phyloP scores from a whole-genome alignment of 1,140 invertebrate genomes.

The Eueides isabella region DNA sequence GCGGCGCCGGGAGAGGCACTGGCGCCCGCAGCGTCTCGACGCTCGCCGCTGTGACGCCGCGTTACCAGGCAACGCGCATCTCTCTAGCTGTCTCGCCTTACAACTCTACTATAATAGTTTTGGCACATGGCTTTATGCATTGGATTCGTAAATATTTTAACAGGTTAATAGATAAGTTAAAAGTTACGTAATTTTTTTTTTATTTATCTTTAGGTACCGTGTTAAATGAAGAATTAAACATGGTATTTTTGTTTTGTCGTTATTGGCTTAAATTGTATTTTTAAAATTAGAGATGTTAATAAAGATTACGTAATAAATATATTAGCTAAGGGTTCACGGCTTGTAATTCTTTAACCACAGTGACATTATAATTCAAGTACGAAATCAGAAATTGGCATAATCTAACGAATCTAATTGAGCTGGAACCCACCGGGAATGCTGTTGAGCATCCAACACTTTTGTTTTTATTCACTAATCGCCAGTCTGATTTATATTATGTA shows the following conservation, averaged over 20 bases:
- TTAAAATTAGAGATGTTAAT: background rate
- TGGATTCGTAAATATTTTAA: background rate
- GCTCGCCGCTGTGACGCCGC: constrained; percentile 51
- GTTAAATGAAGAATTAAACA: too few species aligned
- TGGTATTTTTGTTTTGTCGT: too few species aligned
- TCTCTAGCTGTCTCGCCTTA: constrained; percentile 16
- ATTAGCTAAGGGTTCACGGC: constrained; percentile 22
- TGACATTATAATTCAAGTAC: constrained; percentile 36
- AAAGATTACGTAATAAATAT: background rate
- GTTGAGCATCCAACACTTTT: constrained; percentile 18
- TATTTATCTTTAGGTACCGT: too few species aligned
- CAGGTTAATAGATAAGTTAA: too few species aligned
- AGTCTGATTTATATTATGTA: constrained; percentile 26
- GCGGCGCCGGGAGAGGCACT: constrained; percentile 54
- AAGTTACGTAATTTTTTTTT: too few species aligned
- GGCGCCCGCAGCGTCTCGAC: constrained; percentile 57
- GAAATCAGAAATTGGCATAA: constrained; percentile 35
- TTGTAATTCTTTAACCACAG: constrained; percentile 23
- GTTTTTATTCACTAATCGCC: constrained; percentile 34
- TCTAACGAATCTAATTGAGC: constrained; percentile 32
- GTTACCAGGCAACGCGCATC: constrained; percentile 50
- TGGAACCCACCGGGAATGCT: constrained; percentile 24
- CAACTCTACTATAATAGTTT: background rate
- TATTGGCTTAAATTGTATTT: background rate
- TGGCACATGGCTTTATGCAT: background rate